Evolutionary conservation across 1,140 invertebrate genomes (phyloP).

Genomic region (Plutomurus gul): DNA sequence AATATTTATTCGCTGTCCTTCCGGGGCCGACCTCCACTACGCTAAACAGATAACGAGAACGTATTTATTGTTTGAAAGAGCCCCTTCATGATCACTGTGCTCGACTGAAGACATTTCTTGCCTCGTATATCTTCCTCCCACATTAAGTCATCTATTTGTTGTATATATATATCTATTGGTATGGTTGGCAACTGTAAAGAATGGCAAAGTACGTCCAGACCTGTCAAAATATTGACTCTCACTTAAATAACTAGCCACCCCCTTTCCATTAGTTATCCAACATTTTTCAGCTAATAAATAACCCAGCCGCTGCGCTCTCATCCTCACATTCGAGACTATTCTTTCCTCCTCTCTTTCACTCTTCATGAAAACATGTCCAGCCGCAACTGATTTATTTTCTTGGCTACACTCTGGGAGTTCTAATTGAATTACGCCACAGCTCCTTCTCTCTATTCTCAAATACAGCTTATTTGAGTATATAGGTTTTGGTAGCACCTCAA

Average conservation of each 20-base stretch:
- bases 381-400: constrained; percentile 15
- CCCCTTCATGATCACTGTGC: not conserved
- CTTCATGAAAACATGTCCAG: constrained; percentile 18
- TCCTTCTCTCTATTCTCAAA: not conserved
- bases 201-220: constrained; percentile 31
- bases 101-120: not conserved
- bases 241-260: constrained; percentile 46
- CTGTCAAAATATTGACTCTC: constrained; percentile 54
- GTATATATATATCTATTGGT: not conserved
- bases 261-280: constrained; percentile 50
- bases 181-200: constrained; percentile 19
- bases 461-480: not conserved
- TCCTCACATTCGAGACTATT: not conserved
- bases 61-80: not conserved
- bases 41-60: not conserved
- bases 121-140: not conserved
- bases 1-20: no score
- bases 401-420: constrained; percentile 13
- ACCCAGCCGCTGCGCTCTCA: constrained; percentile 9
- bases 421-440: constrained; percentile 12
- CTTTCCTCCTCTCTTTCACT: constrained; percentile 19
- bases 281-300: constrained; percentile 53
- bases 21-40: not conserved
- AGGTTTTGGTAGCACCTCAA: no score
- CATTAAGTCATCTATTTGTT: not conserved